Evolutionary conservation across 2,113 vertebrate genomes (phyloP), one percentile per base, ranked within the genome.

Genomic region (Accipiter cooperii): DNA sequence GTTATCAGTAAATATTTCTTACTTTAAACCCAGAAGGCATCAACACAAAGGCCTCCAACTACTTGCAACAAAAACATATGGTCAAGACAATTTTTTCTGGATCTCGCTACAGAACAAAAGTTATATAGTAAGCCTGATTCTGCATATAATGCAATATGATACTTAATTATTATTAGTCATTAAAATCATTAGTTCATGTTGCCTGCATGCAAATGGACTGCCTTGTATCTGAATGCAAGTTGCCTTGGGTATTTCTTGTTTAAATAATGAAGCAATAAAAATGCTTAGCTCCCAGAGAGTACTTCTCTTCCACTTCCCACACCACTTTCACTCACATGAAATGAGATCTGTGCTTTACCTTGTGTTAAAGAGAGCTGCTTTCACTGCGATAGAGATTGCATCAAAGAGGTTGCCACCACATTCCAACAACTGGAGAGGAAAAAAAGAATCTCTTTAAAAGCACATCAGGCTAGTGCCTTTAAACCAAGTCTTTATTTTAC

Each of bases 361-460:
- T 68, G 99, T 99, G 94, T 98, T 99, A 94, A 99, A 99, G 54
- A 99, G 99, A n/a, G 99, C 99, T n/a, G 99, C 99, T 95, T 99
- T 99, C 78, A 99, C 99, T 38, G 99, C 99, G 8, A 99, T 70
- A 34, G 99, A 99, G 90, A 99, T 99, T 47, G 99, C 98, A 69
- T 99, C 99, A 57, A 99, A 99, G 90, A 99, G 96, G 96, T 99
- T 99, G 86, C 99, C 99, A 60, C 99, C 99, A 96, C 99, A 99
- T 89, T 99, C 99, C 95, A 99, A 80, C 63, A 99, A 98, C 99
- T 99, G 97, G 42, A 69, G 79, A 95, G 94, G 63, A 96, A 90
- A 84, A 93, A 52, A 89, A 86, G 26, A 87, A 79, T 38, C 31
- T 84, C 29, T 90, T 90, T 74, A 89, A 60, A 64, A 92, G 64